Evolutionary conservation across 2,113 vertebrate genomes (phyloP).

Genomic region (Ptyas mucosa): DNA sequence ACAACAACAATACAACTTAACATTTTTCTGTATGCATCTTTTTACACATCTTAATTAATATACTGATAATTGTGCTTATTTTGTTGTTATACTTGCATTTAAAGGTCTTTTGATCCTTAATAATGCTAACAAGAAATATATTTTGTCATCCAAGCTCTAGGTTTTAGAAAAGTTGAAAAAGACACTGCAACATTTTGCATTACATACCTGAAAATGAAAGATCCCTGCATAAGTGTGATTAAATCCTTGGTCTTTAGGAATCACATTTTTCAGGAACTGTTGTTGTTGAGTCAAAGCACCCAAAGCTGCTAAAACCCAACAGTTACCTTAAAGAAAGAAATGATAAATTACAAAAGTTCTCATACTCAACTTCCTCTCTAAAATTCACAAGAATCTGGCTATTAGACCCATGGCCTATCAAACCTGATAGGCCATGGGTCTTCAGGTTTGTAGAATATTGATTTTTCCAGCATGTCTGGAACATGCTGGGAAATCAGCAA

Average conservation of each 20-base stretch:
- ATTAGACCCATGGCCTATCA: neutral
- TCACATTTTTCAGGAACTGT: conserved; percentile 59
- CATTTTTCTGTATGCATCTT: neutral
- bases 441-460: neutral
- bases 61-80: neutral
- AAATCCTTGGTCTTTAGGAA: conserved; percentile 71
- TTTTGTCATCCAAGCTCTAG: neutral
- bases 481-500: neutral
- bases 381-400: neutral
- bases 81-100: neutral
- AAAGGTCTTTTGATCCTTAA: neutral
- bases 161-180: neutral
- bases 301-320: conserved; percentile 75
- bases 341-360: neutral
- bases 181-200: neutral
- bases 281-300: conserved; percentile 69
- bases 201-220: conserved; percentile 73
- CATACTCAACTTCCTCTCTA: neutral
- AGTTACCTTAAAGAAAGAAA: conserved; percentile 63
- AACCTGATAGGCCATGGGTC: too few relatives aligned
- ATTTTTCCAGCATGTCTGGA: neutral
- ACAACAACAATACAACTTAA: neutral
- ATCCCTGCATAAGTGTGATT: conserved; percentile 66
- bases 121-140: neutral
- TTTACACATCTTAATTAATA: neutral